Evolutionary conservation across 2,888 invertebrate genomes (phyloP), one percentile per base, ranked within the genome.

Genomic region (Atrina japonica): DNA sequence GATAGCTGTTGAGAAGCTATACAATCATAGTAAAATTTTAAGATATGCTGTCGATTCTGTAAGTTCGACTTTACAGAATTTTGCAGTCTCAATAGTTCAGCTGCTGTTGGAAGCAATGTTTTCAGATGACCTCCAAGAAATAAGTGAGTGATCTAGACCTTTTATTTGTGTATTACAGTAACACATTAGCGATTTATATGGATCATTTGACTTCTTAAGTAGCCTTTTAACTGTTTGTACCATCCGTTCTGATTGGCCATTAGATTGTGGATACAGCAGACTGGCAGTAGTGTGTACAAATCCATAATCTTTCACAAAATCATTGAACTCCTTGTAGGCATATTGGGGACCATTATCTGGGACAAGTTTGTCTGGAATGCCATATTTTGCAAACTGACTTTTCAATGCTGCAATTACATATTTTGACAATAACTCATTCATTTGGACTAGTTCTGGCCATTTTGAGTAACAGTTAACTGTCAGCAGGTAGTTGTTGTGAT

Each of bases 331-430:
- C 14, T 35, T 45, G 35, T 47, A 45, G 11, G 59, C 30, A 16
- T 56, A 70, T 23, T 70, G 55, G 1, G 70, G 66, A n/a, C 66
- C 66, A 66, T 66, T 71, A 30, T 71, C 61, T 29, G 35, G 55
- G 2, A 55, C 18, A 18, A 61, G n/a, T 49, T 66, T 23, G 21
- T 60, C 40, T 5, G 55, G 25, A 23, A 60, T 55, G 16, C 66
- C 70, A 49, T 60, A 61, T 49, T 29, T 55, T 3, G 61, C 43
- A 11, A 35, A 35, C 5, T 7, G 11, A 7, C 6, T 7, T 11
- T 35, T 35, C 6, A 35, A 11, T 11, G 5, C 6, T 7, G 5
- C 11, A 7, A 35, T 35, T 11, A 35, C 5, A 7, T 5, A 7
- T 7, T 5, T 11, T 7, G 6, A 7, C 14, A 16, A 43, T 11